These are phyloP conservation scores for Drosophila nasuta DNA, from an alignment of 1,140 invertebrate genomes.

Conservation along the genomic window DNA sequence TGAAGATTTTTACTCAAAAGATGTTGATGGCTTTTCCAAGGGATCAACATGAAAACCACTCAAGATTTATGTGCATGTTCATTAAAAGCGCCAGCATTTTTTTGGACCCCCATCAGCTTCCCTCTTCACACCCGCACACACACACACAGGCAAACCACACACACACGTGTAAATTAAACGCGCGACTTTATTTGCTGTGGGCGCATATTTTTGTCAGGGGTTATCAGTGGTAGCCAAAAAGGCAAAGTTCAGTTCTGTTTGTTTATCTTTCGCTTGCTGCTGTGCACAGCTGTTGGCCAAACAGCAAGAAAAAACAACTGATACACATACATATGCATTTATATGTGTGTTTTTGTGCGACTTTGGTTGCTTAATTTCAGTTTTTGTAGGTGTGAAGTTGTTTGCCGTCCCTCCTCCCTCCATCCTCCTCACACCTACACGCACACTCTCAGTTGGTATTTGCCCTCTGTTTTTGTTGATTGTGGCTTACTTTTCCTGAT, in stretches of 20 bases:
- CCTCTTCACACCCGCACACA: slow-evolving; percentile 17
- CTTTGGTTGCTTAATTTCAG: slow-evolving; percentile 56
- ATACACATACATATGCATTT: neutral
- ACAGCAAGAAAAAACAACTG: slow-evolving; percentile 23
- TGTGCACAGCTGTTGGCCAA: slow-evolving; percentile 43
- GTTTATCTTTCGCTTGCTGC: slow-evolving; percentile 39
- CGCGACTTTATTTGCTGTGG: slow-evolving; percentile 56
- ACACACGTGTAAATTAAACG: slow-evolving; percentile 42
- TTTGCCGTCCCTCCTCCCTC: neutral
- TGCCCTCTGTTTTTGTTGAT: slow-evolving; percentile 49
- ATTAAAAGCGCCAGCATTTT: slow-evolving; percentile 53
- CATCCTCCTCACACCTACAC: neutral
- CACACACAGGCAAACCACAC: neutral
- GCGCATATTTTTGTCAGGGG: slow-evolving; percentile 28
- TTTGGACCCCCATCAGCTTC: slow-evolving; percentile 17
- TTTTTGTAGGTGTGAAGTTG: slow-evolving; percentile 61
- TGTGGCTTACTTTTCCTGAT: slow-evolving; percentile 72
- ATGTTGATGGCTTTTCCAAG: slow-evolving; percentile 58
- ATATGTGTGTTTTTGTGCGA: slow-evolving; percentile 30
- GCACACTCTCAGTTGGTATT: slow-evolving; percentile 37
- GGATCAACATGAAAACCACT: slow-evolving; percentile 66
- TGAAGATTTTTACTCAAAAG: slow-evolving; percentile 51
- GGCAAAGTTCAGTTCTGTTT: slow-evolving; percentile 59
- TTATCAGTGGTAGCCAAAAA: slow-evolving; percentile 46
- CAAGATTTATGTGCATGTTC: slow-evolving; percentile 73